Evolutionary conservation across 1,140 invertebrate species (phyloP).

Genomic region (Probaryconus sp.): DNA sequence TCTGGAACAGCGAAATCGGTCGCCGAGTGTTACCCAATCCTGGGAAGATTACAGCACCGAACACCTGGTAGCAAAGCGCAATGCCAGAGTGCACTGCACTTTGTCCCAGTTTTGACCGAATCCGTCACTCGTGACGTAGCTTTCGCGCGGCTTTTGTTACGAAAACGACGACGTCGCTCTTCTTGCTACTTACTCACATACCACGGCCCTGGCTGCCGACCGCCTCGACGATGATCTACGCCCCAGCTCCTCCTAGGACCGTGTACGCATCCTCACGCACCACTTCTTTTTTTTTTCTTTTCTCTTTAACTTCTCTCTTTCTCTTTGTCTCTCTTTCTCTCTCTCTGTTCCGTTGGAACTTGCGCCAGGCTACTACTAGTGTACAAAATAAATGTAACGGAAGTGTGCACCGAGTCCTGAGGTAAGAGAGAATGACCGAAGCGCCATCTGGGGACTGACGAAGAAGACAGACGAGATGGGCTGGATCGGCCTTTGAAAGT

Average conservation of each 20-base stretch:
- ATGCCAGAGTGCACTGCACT: slow-evolving; percentile 79
- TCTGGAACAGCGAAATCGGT: too few species aligned
- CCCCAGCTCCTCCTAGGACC: slow-evolving; percentile 5
- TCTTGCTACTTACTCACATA: slow-evolving; percentile 62
- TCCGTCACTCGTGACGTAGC: slow-evolving; percentile 77
- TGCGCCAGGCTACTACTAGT: slow-evolving; percentile 23
- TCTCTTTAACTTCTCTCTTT: slow-evolving; percentile 13
- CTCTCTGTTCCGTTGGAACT: slow-evolving; percentile 23
- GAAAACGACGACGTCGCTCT: slow-evolving; percentile 7
- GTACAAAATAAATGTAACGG: slow-evolving; percentile 49
- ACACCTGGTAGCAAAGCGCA: slow-evolving; percentile 77
- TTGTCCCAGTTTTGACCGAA: slow-evolving; percentile 77
- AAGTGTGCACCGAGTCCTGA: too few species aligned
- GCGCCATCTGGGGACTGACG: too few species aligned
- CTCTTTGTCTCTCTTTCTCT: slow-evolving; percentile 25
- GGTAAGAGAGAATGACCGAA: too few species aligned
- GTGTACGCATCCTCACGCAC: slow-evolving; percentile 33
- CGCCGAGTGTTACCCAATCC: slow-evolving; percentile 72
- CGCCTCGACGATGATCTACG: slow-evolving; percentile 17
- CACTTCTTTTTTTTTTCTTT: slow-evolving; percentile 35
- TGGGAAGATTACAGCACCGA: slow-evolving; percentile 76
- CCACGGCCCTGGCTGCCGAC: slow-evolving; percentile 39
- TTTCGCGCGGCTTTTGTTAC: slow-evolving; percentile 66
- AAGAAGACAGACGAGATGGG: too few species aligned
- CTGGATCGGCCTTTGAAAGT: too few species aligned